A percentile compares a stretch with the other conserved stretches of the same genome.
Evolutionary conservation across 2,888 invertebrate genomes (phyloP).

Genomic region (Aphodius granarius): DNA sequence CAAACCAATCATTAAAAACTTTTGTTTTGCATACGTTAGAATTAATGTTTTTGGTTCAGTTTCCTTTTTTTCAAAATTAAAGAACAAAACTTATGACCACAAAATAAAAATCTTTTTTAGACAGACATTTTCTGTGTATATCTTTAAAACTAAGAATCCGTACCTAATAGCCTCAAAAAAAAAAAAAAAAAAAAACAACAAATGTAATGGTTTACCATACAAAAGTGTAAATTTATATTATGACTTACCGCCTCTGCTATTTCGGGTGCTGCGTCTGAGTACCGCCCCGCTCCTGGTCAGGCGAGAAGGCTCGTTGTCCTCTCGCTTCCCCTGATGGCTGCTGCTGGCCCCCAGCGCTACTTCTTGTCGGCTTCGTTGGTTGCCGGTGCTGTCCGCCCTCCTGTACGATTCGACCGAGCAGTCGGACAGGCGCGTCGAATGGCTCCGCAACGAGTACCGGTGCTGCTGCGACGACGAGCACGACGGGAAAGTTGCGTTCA

Average conservation of each 20-base stretch:
- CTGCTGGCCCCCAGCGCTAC: slow-evolving; percentile 61
- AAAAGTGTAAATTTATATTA: neutral
- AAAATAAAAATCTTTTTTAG: too few relatives aligned
- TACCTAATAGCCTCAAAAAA: too few relatives aligned
- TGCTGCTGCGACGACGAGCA: slow-evolving; percentile 32
- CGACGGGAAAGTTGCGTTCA: slow-evolving; percentile 7
- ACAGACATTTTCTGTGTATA: too few relatives aligned
- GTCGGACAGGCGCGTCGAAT: slow-evolving; percentile 34
- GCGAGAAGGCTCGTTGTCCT: slow-evolving; percentile 58
- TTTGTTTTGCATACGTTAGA: too few relatives aligned
- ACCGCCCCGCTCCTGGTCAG: slow-evolving; percentile 58
- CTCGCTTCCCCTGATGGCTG: slow-evolving; percentile 50
- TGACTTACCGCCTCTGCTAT: slow-evolving; percentile 49
- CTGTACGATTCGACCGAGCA: slow-evolving; percentile 25
- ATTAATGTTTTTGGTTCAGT: too few relatives aligned
- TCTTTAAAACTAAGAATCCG: too few relatives aligned
- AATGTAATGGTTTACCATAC: neutral
- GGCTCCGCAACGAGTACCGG: slow-evolving; percentile 54
- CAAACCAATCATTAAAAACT: too few relatives aligned
- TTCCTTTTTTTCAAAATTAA: too few relatives aligned
- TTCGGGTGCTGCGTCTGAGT: slow-evolving; percentile 57
- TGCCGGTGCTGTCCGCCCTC: slow-evolving; percentile 30
- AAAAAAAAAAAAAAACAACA: too few relatives aligned
- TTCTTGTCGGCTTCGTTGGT: slow-evolving; percentile 50
- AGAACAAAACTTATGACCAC: too few relatives aligned